phyloP scores from a whole-genome alignment of 2,888 invertebrate species.

The Odontocerum albicorne region DNA sequence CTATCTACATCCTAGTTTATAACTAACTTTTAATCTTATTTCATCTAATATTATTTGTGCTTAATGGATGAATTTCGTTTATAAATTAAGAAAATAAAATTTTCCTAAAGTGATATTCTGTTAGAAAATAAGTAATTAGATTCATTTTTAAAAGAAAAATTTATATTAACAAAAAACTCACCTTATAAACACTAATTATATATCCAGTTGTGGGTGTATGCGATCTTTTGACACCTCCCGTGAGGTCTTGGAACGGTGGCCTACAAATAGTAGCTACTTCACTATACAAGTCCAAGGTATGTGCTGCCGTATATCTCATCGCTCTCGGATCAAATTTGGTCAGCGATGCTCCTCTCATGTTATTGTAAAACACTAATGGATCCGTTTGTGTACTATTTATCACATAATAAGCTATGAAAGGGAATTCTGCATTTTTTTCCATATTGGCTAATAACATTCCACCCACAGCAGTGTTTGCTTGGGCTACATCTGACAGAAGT shows the following conservation, averaged over 20 bases:
- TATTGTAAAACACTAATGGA: slow-evolving; percentile 82
- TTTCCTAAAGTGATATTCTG: too few species aligned
- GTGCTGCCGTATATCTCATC: slow-evolving; percentile 79
- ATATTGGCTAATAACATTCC: slow-evolving; percentile 88
- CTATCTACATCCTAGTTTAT: too few species aligned
- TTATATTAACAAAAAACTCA: slow-evolving; percentile 38
- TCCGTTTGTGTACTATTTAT: slow-evolving; percentile 87
- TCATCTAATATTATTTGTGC: too few species aligned
- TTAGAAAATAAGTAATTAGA: too few species aligned
- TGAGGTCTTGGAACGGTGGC: slow-evolving; percentile 80
- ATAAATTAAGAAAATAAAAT: too few species aligned
- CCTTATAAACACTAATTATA: slow-evolving; percentile 90
- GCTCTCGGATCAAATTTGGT: slow-evolving; percentile 83
- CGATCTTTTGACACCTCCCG: slow-evolving; percentile 74
- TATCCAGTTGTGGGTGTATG: slow-evolving; percentile 84
- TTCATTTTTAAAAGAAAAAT: neutral
- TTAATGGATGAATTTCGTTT: too few species aligned
- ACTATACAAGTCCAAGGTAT: slow-evolving; percentile 84
- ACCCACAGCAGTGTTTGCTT: slow-evolving; percentile 73
- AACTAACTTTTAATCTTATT: too few species aligned
- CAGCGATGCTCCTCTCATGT: slow-evolving; percentile 79
- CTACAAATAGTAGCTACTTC: slow-evolving; percentile 91
- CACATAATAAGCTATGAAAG: slow-evolving; percentile 88
- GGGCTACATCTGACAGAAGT: slow-evolving; percentile 71
- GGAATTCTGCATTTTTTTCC: slow-evolving; percentile 88